Evolutionary conservation across 2,113 vertebrate genomes (phyloP).

Genomic region (Vulpes ferrilata): DNA sequence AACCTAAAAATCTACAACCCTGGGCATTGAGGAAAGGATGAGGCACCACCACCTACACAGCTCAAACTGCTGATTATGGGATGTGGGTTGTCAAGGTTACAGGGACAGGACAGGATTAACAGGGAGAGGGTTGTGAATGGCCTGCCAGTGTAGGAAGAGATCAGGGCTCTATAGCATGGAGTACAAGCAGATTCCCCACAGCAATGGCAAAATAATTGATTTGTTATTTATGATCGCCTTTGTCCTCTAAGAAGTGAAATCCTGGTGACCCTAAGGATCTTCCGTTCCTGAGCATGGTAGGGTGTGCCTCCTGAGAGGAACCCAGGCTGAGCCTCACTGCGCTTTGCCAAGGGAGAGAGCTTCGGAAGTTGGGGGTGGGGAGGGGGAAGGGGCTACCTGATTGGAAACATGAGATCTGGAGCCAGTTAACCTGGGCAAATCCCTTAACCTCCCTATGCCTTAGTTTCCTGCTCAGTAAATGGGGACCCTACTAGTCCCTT

Average conservation of each 20-base stretch:
- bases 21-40: background rate
- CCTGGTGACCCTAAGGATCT: background rate
- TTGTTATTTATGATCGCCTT: background rate
- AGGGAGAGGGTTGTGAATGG: background rate
- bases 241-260: background rate
- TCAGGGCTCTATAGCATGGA: background rate
- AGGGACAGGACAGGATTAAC: too few relatives aligned
- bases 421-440: background rate
- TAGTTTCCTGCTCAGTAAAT: background rate
- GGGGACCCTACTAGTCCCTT: background rate
- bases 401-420: background rate
- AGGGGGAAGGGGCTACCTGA: background rate
- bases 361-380: background rate
- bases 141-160: fast-evolving
- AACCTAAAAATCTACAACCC: background rate
- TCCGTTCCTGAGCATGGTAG: background rate
- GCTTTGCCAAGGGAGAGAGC: background rate
- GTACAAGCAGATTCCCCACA: background rate
- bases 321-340: background rate
- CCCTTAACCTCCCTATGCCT: background rate
- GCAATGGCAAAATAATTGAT: background rate
- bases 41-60: background rate
- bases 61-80: background rate
- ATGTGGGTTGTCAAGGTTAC: background rate
- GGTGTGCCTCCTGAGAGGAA: background rate